Evolutionary conservation across 2,797 vertebrate genomes (phyloP).

Genomic region (Crax fasciolata): DNA sequence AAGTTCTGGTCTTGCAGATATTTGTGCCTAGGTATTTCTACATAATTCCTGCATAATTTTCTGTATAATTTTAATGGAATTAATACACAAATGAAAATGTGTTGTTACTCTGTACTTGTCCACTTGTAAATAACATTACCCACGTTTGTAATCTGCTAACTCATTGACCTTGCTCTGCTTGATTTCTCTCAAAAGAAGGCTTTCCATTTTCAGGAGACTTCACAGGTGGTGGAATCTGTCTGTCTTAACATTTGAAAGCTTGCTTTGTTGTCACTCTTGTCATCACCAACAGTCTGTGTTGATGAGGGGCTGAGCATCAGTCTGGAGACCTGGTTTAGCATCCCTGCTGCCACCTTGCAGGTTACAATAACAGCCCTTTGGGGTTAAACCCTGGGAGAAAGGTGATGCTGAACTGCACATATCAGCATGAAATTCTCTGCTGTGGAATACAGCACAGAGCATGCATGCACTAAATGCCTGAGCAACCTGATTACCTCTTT

Average conservation of each 20-base stretch:
- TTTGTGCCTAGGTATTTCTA: background rate
- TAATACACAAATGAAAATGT: background rate
- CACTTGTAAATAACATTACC: background rate
- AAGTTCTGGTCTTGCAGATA: background rate
- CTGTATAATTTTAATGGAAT: background rate
- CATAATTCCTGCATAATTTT: background rate
- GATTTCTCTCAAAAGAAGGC: background rate
- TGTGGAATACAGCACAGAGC: background rate
- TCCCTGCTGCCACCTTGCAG: background rate
- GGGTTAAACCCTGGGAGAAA: background rate
- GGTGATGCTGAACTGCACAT: background rate
- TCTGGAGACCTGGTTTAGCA: background rate
- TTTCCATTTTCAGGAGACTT: background rate
- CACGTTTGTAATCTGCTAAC: background rate
- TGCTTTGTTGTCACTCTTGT: background rate
- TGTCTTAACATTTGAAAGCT: fast-evolving
- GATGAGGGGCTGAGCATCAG: background rate
- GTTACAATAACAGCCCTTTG: background rate
- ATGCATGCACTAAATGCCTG: background rate
- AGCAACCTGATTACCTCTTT: background rate
- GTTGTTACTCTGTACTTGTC: background rate
- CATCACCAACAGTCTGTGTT: background rate
- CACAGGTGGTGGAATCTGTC: background rate
- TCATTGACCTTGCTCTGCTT: background rate
- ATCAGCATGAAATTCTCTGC: background rate